phyloP scores from a whole-genome alignment of 2,797 vertebrate species.

The Arrhamphus sclerolepis region DNA sequence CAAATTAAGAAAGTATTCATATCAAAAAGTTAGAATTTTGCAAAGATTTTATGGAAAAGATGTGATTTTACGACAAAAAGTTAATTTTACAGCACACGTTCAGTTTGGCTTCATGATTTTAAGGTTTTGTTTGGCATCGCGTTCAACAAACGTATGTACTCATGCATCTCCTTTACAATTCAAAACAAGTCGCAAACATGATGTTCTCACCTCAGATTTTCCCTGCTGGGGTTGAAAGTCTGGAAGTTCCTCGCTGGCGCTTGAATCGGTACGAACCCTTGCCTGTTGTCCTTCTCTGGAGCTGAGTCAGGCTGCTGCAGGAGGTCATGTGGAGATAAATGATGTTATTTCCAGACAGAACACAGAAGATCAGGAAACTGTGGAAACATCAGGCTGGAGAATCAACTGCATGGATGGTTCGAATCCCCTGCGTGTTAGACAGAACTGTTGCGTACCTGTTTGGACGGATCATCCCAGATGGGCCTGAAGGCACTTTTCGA shows the following conservation, averaged over 20 bases:
- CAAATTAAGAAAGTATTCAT: no score
- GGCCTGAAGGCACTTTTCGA: conserved; percentile 79
- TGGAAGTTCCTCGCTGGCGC: conserved; percentile 59
- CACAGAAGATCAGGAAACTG: neutral
- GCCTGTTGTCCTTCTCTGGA: conserved; percentile 75
- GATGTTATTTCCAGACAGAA: neutral
- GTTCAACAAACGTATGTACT: no score
- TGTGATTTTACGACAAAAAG: no score
- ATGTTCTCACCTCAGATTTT: conserved; percentile 69
- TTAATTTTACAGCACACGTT: no score
- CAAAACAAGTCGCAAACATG: no score
- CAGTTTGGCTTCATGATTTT: no score
- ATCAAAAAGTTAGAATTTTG: no score
- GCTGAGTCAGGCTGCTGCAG: conserved; percentile 60
- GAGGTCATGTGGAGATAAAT: neutral
- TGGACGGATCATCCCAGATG: conserved; percentile 78
- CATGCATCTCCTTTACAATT: no score
- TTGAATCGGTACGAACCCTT: conserved; percentile 68
- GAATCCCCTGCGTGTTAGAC: neutral
- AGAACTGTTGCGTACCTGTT: conserved; percentile 63
- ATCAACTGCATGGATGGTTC: no score
- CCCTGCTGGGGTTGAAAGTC: conserved; percentile 57
- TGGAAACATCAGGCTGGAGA: fast-evolving
- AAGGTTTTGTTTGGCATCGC: no score
- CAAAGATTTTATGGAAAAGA: no score